Conservation (phyloP, 2,113 vertebrate genomes). For the Microtus ochrogaster region DNA sequence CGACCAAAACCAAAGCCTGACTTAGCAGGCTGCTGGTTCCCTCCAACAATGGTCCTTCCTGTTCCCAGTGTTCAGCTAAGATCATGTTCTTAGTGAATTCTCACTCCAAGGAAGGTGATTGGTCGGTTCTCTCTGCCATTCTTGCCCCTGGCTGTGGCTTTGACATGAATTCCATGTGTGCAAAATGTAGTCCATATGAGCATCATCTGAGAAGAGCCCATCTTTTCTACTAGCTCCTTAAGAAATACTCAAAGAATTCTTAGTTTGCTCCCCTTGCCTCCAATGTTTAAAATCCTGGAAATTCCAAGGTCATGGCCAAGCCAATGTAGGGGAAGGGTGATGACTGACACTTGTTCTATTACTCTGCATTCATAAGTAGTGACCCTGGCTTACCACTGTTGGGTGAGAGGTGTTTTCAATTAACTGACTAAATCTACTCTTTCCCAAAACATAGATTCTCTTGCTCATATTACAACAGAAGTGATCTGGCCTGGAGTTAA, state of each 20-base stretch:
- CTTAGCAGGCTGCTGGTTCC: background rate
- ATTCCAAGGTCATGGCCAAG: background rate
- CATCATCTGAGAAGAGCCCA: constrained; percentile 1
- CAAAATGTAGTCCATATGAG: background rate
- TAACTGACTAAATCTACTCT: background rate
- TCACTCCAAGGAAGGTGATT: background rate
- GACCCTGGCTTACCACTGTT: background rate
- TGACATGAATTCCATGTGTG: background rate
- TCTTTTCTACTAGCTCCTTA: background rate
- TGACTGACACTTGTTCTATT: background rate
- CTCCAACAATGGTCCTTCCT: background rate
- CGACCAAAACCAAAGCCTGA: background rate
- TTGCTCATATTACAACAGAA: background rate
- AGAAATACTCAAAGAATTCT: background rate
- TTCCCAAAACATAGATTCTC: background rate
- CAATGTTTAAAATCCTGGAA: constrained; percentile 36
- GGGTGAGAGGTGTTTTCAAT: background rate
- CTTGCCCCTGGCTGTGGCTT: background rate
- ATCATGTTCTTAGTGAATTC: background rate
- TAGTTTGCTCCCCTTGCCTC: background rate
- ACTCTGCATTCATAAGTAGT: background rate
- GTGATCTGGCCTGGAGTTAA: background rate
- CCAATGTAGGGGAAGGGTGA: background rate
- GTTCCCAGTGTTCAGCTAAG: background rate
- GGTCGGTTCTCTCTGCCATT: background rate